phyloP scores from a whole-genome alignment of 2,888 invertebrate genomes.

The Nebria salina region DNA sequence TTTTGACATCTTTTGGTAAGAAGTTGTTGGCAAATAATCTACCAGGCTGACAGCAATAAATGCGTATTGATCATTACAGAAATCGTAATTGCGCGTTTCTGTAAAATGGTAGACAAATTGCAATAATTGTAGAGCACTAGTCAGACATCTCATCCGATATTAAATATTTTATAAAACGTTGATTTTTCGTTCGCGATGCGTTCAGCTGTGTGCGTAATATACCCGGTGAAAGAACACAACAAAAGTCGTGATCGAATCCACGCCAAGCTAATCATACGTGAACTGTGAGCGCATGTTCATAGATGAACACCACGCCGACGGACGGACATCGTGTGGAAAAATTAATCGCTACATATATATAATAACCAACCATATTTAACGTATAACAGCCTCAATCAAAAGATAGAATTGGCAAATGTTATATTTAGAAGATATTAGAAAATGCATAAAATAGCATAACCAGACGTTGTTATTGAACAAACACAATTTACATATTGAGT shows the following conservation, averaged over 20 bases:
- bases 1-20: no score
- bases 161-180: constrained; percentile 37
- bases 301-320: background rate
- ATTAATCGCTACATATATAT: constrained; percentile 20
- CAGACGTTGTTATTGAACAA: no score
- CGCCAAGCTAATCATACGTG: constrained; percentile 23
- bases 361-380: background rate
- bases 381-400: background rate
- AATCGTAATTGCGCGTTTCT: constrained; percentile 41
- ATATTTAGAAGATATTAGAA: no score
- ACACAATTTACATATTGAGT: no score
- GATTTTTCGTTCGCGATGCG: constrained; percentile 25
- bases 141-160: constrained; percentile 23
- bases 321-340: constrained; percentile 16
- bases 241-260: constrained; percentile 21
- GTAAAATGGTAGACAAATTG: constrained; percentile 43
- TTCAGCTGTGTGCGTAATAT: constrained; percentile 4
- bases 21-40: no score
- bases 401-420: background rate
- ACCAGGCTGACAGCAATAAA: constrained; percentile 21
- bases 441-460: no score
- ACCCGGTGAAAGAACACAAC: constrained; percentile 2
- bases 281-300: constrained; percentile 17
- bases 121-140: constrained; percentile 44
- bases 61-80: constrained; percentile 45